Percentiles rank a stretch among this genome's conserved stretches.
Evolutionary conservation across 2,797 vertebrate species (phyloP).

Genomic region (Syngnathus rostellatus): DNA sequence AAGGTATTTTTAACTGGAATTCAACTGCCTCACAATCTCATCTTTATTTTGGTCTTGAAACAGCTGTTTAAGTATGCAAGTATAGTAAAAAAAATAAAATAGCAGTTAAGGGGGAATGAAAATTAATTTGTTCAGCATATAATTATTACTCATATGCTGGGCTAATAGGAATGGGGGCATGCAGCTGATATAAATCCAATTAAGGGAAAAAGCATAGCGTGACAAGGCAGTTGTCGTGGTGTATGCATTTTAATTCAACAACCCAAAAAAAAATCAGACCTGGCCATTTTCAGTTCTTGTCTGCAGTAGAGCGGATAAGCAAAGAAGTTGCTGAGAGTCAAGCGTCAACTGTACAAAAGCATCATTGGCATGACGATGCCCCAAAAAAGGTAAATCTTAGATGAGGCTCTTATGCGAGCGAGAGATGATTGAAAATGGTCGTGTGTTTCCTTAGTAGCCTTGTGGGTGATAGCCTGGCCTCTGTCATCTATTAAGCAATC

Average conservation of each 20-base stretch:
- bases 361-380: background rate
- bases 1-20: background rate
- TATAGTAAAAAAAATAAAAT: slow-evolving; percentile 39
- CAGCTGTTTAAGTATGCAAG: slow-evolving; percentile 61
- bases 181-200: background rate
- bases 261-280: background rate
- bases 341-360: background rate
- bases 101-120: slow-evolving; percentile 25
- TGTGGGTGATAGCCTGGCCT: slow-evolving; percentile 27
- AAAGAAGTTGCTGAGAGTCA: background rate
- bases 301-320: background rate
- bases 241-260: background rate
- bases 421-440: slow-evolving; percentile 15
- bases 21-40: too few species aligned
- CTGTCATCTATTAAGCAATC: slow-evolving; percentile 50
- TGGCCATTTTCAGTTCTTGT: background rate
- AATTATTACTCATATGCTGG: slow-evolving; percentile 63
- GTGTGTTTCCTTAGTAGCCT: slow-evolving; percentile 30
- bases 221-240: background rate
- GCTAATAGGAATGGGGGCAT: background rate
- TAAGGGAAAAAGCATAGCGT: slow-evolving; percentile 25
- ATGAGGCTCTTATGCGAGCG: background rate
- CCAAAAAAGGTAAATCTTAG: background rate
- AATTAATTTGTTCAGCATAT: slow-evolving; percentile 26
- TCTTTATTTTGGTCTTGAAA: slow-evolving; percentile 7